Evolutionary conservation across 2,888 invertebrate species (phyloP).

Genomic region (Lithophane ornitopus): DNA sequence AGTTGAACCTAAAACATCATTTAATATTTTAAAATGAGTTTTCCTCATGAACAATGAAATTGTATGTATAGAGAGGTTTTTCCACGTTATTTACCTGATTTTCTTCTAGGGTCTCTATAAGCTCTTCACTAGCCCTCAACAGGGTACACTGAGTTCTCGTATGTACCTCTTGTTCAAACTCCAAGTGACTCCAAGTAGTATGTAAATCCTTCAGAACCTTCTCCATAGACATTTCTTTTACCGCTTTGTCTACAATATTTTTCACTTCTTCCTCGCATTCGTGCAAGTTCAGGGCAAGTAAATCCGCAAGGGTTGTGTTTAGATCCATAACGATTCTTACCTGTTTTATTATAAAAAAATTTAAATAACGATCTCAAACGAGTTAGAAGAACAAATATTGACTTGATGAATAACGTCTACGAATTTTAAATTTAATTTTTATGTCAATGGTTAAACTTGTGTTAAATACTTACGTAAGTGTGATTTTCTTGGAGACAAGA

Average conservation of each 20-base stretch:
- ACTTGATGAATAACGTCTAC: slow-evolving; percentile 19
- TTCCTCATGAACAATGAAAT: neutral
- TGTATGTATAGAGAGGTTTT: neutral
- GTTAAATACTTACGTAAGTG: slow-evolving; percentile 54
- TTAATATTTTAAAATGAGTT: neutral
- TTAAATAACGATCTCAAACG: neutral
- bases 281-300: slow-evolving; percentile 97
- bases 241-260: slow-evolving; percentile 99
- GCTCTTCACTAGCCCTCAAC: slow-evolving; percentile 97
- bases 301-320: slow-evolving; percentile 97
- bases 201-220: slow-evolving; percentile 97
- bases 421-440: slow-evolving; percentile 22
- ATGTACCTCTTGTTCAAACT: slow-evolving; percentile 97
- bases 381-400: neutral
- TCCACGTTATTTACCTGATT: slow-evolving; percentile 93
- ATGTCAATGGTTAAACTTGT: slow-evolving; percentile 8
- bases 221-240: slow-evolving; percentile 99
- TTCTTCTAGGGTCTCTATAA: slow-evolving; percentile 99
- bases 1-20: slow-evolving; percentile 93
- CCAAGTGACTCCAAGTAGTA: slow-evolving; percentile 97
- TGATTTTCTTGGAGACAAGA: slow-evolving; percentile 16
- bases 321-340: slow-evolving; percentile 98
- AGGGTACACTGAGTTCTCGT: slow-evolving; percentile 96
- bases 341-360: slow-evolving; percentile 84
- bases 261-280: slow-evolving; percentile 99